These are phyloP conservation scores for Euzetes globulus DNA, from an alignment of 2,888 invertebrate species.

Conservation along the genomic window DNA sequence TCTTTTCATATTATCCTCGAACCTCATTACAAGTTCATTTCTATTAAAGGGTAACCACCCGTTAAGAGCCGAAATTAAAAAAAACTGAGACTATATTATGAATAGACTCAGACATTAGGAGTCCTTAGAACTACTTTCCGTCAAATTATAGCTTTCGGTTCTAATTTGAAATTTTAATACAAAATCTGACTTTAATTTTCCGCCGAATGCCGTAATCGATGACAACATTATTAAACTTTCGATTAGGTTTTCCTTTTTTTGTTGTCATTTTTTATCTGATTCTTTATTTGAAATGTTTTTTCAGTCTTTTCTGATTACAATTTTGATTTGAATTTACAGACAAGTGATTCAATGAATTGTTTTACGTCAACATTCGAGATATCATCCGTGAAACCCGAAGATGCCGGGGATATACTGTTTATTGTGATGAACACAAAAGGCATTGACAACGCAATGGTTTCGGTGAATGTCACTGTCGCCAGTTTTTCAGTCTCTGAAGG, in stretches of 20 bases:
- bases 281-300: neutral
- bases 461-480: constrained; percentile 55
- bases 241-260: neutral
- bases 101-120: no score
- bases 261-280: neutral
- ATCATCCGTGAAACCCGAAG: constrained; percentile 53
- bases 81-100: neutral
- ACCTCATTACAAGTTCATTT: no score
- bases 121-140: no score
- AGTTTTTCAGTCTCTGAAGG: constrained; percentile 36
- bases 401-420: constrained; percentile 59
- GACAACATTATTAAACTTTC: neutral
- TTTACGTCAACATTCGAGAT: constrained; percentile 52
- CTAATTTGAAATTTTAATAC: neutral
- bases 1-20: constrained; percentile 12
- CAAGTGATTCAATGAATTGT: constrained; percentile 52
- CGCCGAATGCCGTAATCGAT: no score
- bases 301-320: neutral
- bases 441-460: constrained; percentile 57
- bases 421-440: constrained; percentile 58
- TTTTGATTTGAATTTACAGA: constrained; percentile 46
- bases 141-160: neutral
- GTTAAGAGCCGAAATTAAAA: neutral
- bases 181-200: no score
- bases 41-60: neutral